These are phyloP conservation scores for Thelaira solivaga DNA, from an alignment of 2,888 invertebrate genomes.

Conservation along the genomic window DNA sequence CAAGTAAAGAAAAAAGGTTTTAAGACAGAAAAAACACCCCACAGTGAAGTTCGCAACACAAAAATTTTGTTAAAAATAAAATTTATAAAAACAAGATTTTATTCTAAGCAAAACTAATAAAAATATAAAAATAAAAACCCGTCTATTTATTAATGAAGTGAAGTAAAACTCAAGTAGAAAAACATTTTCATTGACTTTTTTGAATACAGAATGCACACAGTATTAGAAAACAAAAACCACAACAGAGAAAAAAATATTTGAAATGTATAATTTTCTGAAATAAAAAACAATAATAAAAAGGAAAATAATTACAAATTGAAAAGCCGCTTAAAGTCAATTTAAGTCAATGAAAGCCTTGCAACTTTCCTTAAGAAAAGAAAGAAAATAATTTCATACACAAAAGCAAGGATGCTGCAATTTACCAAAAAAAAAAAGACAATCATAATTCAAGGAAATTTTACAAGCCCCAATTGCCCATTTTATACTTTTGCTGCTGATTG, in stretches of 20 bases:
- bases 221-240: neutral
- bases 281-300: neutral
- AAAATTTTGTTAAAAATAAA: too few relatives aligned
- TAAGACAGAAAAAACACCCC: slow-evolving; percentile 10
- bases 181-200: neutral
- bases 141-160: neutral
- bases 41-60: slow-evolving; percentile 13
- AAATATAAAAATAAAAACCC: slow-evolving; percentile 5
- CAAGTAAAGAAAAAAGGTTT: neutral
- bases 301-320: slow-evolving; percentile 25
- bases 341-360: slow-evolving; percentile 40
- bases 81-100: neutral
- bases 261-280: neutral
- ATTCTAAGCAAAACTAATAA: neutral
- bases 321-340: slow-evolving; percentile 55
- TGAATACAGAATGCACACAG: neutral
- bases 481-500: neutral
- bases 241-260: neutral
- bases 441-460: neutral
- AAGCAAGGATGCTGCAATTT: neutral
- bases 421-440: neutral
- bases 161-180: neutral
- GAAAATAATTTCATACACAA: neutral
- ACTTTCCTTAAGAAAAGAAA: slow-evolving; percentile 21
- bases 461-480: slow-evolving; percentile 16